Percentiles rank a stretch among this genome's conserved stretches.
phyloP scores from a whole-genome alignment of 2,113 vertebrate species.

The Peromyscus polionotus region DNA sequence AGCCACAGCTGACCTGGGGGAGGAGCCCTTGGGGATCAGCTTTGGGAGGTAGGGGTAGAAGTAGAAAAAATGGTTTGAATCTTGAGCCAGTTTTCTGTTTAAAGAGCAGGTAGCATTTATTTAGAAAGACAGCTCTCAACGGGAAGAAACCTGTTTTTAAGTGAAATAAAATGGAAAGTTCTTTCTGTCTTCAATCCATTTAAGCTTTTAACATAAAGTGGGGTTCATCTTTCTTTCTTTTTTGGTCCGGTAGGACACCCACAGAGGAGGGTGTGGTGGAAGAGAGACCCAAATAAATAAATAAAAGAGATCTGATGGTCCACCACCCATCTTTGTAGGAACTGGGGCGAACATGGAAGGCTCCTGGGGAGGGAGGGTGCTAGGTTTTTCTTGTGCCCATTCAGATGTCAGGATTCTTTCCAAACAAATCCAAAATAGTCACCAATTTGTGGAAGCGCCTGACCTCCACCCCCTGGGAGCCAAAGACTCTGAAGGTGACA shows the following conservation, averaged over 20 bases:
- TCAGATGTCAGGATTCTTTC: background rate
- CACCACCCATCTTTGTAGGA: background rate
- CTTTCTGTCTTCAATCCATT: constrained; percentile 52
- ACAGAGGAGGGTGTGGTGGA: constrained; percentile 52
- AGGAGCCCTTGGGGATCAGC: background rate
- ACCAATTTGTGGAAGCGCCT: background rate
- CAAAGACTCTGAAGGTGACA: background rate
- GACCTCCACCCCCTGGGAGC: background rate
- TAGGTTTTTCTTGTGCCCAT: background rate
- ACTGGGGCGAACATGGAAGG: background rate
- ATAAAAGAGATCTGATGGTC: background rate
- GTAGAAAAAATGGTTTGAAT: background rate
- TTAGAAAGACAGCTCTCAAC: constrained; percentile 28
- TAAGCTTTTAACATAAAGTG: constrained; percentile 67
- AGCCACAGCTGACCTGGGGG: background rate
- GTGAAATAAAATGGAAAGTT: constrained; percentile 63
- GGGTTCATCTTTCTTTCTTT: background rate
- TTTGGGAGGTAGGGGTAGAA: background rate
- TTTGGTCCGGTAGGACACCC: constrained; percentile 22
- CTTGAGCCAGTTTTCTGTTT: constrained; percentile 49
- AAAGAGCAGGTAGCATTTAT: constrained; percentile 60
- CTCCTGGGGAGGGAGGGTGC: too few species aligned
- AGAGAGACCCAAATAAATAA: background rate
- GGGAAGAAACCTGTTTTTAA: constrained; percentile 69
- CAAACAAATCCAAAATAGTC: background rate